Evolutionary conservation across 2,113 vertebrate genomes (phyloP), one percentile per base, ranked within the genome.

Genomic region (Strix aluco): DNA sequence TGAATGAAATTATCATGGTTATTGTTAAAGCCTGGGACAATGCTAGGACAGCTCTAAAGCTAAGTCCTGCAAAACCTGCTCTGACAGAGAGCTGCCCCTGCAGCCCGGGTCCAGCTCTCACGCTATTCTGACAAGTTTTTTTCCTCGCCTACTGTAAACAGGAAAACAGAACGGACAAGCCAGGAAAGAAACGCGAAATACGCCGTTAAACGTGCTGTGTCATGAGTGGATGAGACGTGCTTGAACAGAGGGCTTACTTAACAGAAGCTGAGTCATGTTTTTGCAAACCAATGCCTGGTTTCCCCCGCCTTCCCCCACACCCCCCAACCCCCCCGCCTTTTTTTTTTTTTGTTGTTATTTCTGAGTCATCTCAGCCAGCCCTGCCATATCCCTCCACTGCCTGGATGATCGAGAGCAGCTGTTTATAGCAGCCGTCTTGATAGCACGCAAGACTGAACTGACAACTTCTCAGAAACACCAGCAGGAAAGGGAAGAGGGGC

Each of bases 351-450:
- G 73, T 25, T 49, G 73, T 86, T 52, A 96, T 97, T 96, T 97
- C 96, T 98, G 97, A 98, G 98, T 98, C 97, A 97, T 96, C 95
- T 27, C 52, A 93, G 86, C 77, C 47, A 97, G 87, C 59, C 78
- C 71, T 96, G 92, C 67, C 69, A 79, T 49, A 82, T 55, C 47
- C 46, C 15, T 55, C 73, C 81, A 10, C 54, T 66, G 90, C 66
- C 59, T 25, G 46, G 46, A 21, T 86, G 87, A 84, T 57, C 5
- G 30, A 51, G 85, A 96, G 66, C 91, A 97, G 86, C 80, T 95
- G 86, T 69, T 81, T 58, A 25, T 42, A 94, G 71, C 47, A 46
- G 51, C 95, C 20, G 14, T 44, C 55, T 36, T 46, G 42, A 36
- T 57, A 78, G 72, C 70, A 51, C 6, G 6, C 20, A 49, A 42